Evolutionary conservation across 2,888 invertebrate species (phyloP).

Genomic region (Papilio gigon): DNA sequence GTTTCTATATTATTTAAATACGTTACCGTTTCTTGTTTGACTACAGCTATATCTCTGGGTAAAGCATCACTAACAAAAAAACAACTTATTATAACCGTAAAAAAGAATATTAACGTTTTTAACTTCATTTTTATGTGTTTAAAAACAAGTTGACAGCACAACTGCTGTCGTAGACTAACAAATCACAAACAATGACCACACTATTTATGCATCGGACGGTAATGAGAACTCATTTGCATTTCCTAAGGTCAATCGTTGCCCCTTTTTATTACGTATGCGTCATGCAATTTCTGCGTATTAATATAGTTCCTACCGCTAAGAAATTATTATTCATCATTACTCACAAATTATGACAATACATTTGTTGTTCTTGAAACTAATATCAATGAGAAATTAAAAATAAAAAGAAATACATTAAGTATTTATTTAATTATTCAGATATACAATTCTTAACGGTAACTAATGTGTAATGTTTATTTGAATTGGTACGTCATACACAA

Average conservation of each 20-base stretch:
- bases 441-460: background rate
- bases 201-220: constrained; percentile 22
- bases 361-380: background rate
- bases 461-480: background rate
- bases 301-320: background rate
- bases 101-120: constrained; percentile 27
- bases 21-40: constrained; percentile 34
- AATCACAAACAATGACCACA: constrained; percentile 16
- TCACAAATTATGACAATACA: background rate
- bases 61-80: constrained; percentile 28
- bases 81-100: constrained; percentile 12
- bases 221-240: constrained; percentile 37
- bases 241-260: constrained; percentile 28
- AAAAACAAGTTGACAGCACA: background rate
- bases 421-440: background rate
- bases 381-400: background rate
- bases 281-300: constrained; percentile 30
- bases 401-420: background rate
- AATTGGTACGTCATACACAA: background rate
- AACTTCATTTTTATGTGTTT: constrained; percentile 27
- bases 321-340: constrained; percentile 13
- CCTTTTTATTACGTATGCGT: constrained; percentile 35
- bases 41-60: constrained; percentile 26
- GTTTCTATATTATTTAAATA: constrained; percentile 11
- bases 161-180: constrained; percentile 9